Percentiles rank a stretch among this genome's conserved stretches.
These are phyloP conservation scores for Cinclus mexicanus DNA, from an alignment of 2,113 vertebrate species.

Conservation along the genomic window DNA sequence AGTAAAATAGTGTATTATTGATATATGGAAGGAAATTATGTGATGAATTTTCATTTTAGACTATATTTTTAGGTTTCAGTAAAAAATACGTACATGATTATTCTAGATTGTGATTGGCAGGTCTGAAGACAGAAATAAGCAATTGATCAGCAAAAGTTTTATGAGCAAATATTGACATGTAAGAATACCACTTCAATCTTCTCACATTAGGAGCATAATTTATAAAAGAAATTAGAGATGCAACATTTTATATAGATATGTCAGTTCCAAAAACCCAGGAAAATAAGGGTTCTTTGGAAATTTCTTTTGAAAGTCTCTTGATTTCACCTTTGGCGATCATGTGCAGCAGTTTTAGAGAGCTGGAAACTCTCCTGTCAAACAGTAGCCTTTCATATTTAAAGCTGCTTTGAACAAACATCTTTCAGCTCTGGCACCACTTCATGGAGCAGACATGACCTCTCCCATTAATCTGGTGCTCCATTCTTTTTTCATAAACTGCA, in stretches of 20 bases:
- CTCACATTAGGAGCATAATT: neutral
- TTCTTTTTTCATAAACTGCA: neutral
- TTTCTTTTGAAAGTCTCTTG: neutral
- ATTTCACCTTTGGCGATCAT: neutral
- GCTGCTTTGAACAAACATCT: neutral
- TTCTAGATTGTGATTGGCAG: neutral
- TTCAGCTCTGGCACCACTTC: neutral
- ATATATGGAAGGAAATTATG: neutral
- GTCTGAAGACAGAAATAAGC: neutral
- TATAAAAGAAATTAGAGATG: accelerated
- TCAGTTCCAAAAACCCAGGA: neutral
- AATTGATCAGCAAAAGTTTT: neutral
- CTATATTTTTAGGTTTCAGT: neutral
- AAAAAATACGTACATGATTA: neutral
- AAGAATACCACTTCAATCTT: neutral
- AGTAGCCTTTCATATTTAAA: neutral
- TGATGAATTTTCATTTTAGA: neutral
- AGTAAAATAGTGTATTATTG: neutral
- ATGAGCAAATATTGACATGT: neutral
- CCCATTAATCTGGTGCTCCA: neutral
- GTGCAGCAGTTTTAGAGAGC: neutral
- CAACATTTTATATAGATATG: neutral
- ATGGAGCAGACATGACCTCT: neutral
- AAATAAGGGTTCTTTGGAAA: neutral
- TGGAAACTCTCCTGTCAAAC: neutral